These are phyloP conservation scores for Phocoena phocoena DNA, from an alignment of 2,113 vertebrate species.

Conservation along the genomic window DNA sequence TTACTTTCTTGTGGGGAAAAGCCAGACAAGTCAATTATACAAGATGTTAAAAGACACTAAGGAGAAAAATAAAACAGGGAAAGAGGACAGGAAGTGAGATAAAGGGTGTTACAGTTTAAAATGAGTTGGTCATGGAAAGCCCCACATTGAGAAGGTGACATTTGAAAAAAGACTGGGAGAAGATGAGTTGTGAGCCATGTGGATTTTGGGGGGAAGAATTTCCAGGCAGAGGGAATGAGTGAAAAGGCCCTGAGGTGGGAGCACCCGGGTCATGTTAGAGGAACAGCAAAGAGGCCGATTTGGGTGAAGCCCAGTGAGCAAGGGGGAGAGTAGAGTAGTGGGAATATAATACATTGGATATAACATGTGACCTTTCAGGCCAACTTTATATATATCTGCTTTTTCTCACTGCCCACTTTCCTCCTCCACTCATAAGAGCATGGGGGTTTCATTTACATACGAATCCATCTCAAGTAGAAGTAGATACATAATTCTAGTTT, in stretches of 20 bases:
- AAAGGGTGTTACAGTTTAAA: neutral
- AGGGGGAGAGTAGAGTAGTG: neutral
- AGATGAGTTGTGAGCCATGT: neutral
- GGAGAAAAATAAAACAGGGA: neutral
- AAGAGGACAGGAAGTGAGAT: neutral
- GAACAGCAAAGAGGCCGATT: neutral
- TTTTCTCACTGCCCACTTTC: neutral
- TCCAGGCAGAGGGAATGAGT: neutral
- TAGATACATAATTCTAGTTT: neutral
- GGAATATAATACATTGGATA: neutral
- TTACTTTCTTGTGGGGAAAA: neutral
- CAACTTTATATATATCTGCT: neutral
- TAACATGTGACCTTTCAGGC: neutral
- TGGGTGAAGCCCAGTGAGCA: neutral
- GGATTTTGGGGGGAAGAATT: neutral
- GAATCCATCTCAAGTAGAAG: neutral
- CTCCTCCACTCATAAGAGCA: neutral
- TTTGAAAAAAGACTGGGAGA: neutral
- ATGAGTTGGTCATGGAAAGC: neutral
- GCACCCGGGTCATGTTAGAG: neutral
- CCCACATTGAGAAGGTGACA: neutral
- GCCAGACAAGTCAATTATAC: neutral
- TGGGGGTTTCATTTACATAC: neutral
- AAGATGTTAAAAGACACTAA: neutral
- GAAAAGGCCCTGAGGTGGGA: neutral